Evolutionary conservation across 2,888 invertebrate species (phyloP).

Genomic region (Macropis europaea): DNA sequence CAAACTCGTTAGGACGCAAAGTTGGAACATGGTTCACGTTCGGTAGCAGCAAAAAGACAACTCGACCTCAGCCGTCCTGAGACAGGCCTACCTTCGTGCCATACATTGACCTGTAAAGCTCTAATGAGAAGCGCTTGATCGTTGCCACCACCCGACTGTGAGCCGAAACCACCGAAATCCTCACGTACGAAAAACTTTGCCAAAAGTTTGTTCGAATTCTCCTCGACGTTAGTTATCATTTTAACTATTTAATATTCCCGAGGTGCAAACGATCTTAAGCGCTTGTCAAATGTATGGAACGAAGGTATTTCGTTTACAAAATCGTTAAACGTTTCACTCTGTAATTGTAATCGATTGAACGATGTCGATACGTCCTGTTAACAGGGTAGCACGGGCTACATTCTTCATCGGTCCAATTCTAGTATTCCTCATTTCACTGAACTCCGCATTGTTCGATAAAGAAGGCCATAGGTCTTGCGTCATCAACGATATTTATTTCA

Average conservation of each 20-base stretch:
- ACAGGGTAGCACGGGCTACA: slow-evolving; percentile 5
- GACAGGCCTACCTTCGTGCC: slow-evolving; percentile 81
- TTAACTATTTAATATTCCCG: background rate
- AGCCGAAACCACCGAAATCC: background rate
- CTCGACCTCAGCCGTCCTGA: slow-evolving; percentile 80
- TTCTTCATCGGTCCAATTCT: slow-evolving; percentile 5
- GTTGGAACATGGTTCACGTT: slow-evolving; percentile 83
- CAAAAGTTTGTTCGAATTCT: background rate
- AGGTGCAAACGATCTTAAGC: slow-evolving; percentile 40
- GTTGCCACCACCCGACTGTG: slow-evolving; percentile 17
- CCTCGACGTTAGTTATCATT: background rate
- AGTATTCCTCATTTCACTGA: slow-evolving; percentile 17
- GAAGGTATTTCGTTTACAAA: slow-evolving; percentile 57
- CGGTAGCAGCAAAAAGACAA: slow-evolving; percentile 81
- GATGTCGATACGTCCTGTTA: slow-evolving; percentile 17
- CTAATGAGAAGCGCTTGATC: slow-evolving; percentile 43
- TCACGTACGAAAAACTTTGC: background rate
- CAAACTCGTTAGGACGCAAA: slow-evolving; percentile 81
- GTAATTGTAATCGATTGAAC: slow-evolving; percentile 15
- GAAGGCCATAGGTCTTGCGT: slow-evolving; percentile 2
- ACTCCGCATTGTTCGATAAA: slow-evolving; percentile 20
- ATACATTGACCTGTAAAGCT: slow-evolving; percentile 73
- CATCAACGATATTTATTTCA: slow-evolving; percentile 50
- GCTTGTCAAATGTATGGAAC: slow-evolving; percentile 64
- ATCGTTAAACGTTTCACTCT: slow-evolving; percentile 7